A percentile compares a stretch with the other conserved stretches of the same genome.
These are phyloP conservation scores for Gallinago stenura DNA, from an alignment of 2,797 vertebrate genomes.

Conservation along the genomic window DNA sequence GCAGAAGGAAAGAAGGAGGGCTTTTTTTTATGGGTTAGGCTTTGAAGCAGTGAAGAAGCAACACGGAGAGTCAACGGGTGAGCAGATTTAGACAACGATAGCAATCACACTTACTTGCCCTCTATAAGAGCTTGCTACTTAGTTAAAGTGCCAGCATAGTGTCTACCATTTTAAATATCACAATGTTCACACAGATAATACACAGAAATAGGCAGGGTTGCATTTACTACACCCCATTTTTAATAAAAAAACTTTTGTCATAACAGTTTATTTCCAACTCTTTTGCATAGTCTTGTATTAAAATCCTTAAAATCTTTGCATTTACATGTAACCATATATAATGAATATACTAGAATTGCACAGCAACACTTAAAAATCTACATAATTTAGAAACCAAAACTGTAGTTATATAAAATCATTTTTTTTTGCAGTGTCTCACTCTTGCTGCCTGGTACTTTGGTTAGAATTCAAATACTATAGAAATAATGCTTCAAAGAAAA, in stretches of 20 bases:
- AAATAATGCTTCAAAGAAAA: constrained; percentile 60
- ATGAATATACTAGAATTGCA: constrained; percentile 40
- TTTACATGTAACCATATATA: constrained; percentile 11
- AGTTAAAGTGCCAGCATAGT: constrained; percentile 42
- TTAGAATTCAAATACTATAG: constrained; percentile 60
- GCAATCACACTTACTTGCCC: neutral
- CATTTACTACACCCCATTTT: constrained; percentile 23
- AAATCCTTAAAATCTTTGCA: neutral
- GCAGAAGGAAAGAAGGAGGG: constrained; percentile 11
- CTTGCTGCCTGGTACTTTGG: constrained; percentile 34
- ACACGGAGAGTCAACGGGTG: neutral
- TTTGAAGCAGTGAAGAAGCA: constrained; percentile 47
- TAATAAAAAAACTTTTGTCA: constrained; percentile 53
- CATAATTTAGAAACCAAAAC: constrained; percentile 28
- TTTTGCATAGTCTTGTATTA: constrained; percentile 16
- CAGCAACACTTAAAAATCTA: constrained; percentile 2
- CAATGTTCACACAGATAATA: constrained; percentile 3
- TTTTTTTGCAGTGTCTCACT: neutral
- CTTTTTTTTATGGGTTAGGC: neutral
- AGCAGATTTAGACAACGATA: constrained; percentile 30
- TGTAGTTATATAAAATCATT: constrained; percentile 3
- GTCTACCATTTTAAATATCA: constrained; percentile 33
- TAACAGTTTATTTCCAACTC: constrained; percentile 46
- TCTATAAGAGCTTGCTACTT: neutral
- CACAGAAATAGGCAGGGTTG: constrained; percentile 37